Evolutionary conservation across 2,797 vertebrate genomes (phyloP).

Genomic region (Chaunax sp.): DNA sequence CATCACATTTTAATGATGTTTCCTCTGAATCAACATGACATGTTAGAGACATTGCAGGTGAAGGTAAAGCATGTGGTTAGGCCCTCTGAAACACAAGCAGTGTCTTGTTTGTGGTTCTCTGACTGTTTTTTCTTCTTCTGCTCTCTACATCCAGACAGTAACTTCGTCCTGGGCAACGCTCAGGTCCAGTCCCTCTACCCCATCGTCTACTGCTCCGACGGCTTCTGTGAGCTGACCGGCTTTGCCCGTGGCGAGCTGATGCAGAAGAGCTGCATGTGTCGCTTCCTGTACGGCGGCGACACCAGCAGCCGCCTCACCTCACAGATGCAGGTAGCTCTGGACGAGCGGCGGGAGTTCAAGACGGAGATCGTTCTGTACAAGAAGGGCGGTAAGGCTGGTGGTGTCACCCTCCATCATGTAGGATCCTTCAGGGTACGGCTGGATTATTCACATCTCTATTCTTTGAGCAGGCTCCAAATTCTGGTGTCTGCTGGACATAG

Average conservation of each 20-base stretch:
- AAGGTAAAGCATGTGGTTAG: not conserved
- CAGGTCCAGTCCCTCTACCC: slow-evolving; percentile 84
- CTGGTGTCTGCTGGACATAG: slow-evolving; percentile 88
- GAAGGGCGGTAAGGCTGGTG: slow-evolving; percentile 76
- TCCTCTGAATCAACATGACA: slow-evolving; percentile 32
- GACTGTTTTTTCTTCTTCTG: not conserved
- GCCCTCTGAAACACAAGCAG: not conserved
- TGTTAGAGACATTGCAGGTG: slow-evolving; percentile 5
- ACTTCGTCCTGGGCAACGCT: slow-evolving; percentile 86
- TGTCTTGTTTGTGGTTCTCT: too few relatives aligned
- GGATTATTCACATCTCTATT: not conserved
- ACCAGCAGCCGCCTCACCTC: slow-evolving; percentile 80
- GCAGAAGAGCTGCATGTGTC: slow-evolving; percentile 86
- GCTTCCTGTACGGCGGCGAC: slow-evolving; percentile 84
- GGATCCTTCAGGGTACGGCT: too few relatives aligned
- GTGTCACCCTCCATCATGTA: not conserved
- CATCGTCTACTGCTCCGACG: slow-evolving; percentile 87
- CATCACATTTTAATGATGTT: slow-evolving; percentile 36
- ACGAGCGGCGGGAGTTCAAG: slow-evolving; percentile 84
- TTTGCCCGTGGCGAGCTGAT: slow-evolving; percentile 85
- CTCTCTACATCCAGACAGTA: slow-evolving; percentile 77
- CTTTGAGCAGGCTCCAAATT: slow-evolving; percentile 80
- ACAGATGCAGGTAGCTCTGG: slow-evolving; percentile 84
- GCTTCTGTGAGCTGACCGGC: slow-evolving; percentile 85
- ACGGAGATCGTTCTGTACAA: slow-evolving; percentile 85